A percentile compares a stretch with the other conserved stretches of the same genome.
Conservation (phyloP, 2,113 vertebrate genomes). For the Corythornis cristatus region DNA sequence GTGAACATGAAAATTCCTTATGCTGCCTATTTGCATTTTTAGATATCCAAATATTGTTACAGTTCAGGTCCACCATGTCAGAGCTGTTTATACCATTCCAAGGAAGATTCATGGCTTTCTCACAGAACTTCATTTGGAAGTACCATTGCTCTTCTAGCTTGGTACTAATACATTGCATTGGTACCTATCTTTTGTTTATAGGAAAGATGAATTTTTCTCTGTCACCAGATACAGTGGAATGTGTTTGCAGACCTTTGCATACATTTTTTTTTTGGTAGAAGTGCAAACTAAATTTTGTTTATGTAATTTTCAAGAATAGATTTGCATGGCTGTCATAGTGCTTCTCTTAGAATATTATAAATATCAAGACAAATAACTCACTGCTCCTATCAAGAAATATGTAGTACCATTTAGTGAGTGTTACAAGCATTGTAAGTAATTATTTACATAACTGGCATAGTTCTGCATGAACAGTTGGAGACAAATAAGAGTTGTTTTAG, state of each 20-base stretch:
- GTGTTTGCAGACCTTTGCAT: not conserved
- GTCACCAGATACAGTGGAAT: not conserved
- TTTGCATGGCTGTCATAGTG: not conserved
- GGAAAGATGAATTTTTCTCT: not conserved
- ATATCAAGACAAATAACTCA: not conserved
- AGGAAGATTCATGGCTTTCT: not conserved
- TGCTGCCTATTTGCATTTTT: not conserved
- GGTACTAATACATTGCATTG: not conserved
- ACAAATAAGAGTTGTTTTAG: not conserved
- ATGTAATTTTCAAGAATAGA: not conserved
- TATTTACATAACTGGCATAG: slow-evolving; percentile 62
- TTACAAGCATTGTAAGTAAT: slow-evolving; percentile 19
- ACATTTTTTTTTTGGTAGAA: not conserved
- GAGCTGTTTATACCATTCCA: not conserved
- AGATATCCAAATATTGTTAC: slow-evolving; percentile 19
- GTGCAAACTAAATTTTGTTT: not conserved
- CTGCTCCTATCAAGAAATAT: not conserved
- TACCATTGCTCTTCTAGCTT: not conserved
- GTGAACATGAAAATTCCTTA: not conserved
- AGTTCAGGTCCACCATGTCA: not conserved
- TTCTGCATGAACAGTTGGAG: slow-evolving; percentile 29
- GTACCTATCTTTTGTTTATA: not conserved
- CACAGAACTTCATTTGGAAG: not conserved
- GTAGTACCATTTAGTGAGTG: not conserved
- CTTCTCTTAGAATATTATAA: not conserved